Percentiles rank a stretch among this genome's conserved stretches.
phyloP scores from a whole-genome alignment of 2,888 invertebrate species.

The Diplolepis rosae region DNA sequence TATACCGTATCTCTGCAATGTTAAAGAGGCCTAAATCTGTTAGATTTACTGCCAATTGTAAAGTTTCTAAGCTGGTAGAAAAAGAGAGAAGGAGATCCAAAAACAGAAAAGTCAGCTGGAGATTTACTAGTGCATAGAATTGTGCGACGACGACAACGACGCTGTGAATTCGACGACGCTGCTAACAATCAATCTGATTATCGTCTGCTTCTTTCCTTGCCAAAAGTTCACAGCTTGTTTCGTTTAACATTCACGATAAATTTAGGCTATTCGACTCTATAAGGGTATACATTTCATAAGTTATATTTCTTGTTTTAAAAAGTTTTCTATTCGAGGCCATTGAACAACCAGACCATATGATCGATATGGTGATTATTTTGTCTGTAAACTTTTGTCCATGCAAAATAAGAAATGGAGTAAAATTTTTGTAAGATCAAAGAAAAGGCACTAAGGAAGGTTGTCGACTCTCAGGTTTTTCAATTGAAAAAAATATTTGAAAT shows the following conservation, averaged over 20 bases:
- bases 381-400: no score
- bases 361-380: neutral
- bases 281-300: neutral
- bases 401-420: no score
- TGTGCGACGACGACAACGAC: neutral
- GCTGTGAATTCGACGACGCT: neutral
- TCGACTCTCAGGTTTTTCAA: no score
- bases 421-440: no score
- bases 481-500: neutral
- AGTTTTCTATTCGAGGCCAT: no score
- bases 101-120: neutral
- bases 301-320: neutral
- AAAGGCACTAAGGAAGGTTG: no score
- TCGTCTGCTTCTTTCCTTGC: neutral
- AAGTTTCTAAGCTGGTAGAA: slow-evolving; percentile 23
- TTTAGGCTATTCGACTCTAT: neutral
- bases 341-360: no score
- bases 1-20: slow-evolving; percentile 19
- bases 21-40: slow-evolving; percentile 26
- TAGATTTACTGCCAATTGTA: slow-evolving; percentile 28
- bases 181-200: neutral
- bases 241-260: neutral
- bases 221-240: slow-evolving; percentile 1
- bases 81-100: neutral
- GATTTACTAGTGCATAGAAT: slow-evolving; percentile 2